Evolutionary conservation across 64 coral and sea anemone genomes (phyloP).

Genomic region (Stichodactyla mertensii): DNA sequence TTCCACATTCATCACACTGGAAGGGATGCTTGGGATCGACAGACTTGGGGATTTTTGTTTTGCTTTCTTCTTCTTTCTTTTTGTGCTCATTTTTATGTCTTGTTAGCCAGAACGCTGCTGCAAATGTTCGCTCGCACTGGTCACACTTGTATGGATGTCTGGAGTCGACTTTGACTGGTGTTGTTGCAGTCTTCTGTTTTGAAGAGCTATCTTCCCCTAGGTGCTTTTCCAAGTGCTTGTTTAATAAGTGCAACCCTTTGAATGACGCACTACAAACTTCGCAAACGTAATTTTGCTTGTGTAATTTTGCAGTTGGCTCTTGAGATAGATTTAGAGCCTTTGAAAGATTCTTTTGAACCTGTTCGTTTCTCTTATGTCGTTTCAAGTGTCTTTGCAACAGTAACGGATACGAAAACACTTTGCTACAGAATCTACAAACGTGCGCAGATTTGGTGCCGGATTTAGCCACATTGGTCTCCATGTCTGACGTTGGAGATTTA

Average conservation of each 20-base stretch:
- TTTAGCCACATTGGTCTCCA: background rate
- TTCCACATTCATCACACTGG: slow-evolving; percentile 15
- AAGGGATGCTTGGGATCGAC: background rate
- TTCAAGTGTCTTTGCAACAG: slow-evolving; percentile 1
- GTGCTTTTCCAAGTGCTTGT: slow-evolving; percentile 8
- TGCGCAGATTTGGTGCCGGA: background rate
- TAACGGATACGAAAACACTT: slow-evolving; percentile 6
- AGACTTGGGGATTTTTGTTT: background rate
- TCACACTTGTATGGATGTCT: slow-evolving; percentile 3
- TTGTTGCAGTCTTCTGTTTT: background rate
- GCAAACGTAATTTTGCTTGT: background rate
- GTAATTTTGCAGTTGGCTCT: background rate
- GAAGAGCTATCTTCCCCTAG: background rate
- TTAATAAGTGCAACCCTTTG: slow-evolving; percentile 2
- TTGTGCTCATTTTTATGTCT: slow-evolving; percentile 22
- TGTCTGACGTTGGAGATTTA: background rate
- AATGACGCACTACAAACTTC: background rate
- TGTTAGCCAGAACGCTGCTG: slow-evolving; percentile 20
- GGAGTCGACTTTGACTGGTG: background rate
- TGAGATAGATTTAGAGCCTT: slow-evolving; percentile 8
- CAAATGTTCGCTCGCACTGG: slow-evolving; percentile 1
- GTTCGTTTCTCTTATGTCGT: background rate
- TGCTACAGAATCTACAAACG: background rate
- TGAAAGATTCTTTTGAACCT: background rate
- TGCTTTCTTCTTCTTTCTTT: background rate